Conservation (phyloP, 2,888 invertebrate species). For the Ethmia dodecea region DNA sequence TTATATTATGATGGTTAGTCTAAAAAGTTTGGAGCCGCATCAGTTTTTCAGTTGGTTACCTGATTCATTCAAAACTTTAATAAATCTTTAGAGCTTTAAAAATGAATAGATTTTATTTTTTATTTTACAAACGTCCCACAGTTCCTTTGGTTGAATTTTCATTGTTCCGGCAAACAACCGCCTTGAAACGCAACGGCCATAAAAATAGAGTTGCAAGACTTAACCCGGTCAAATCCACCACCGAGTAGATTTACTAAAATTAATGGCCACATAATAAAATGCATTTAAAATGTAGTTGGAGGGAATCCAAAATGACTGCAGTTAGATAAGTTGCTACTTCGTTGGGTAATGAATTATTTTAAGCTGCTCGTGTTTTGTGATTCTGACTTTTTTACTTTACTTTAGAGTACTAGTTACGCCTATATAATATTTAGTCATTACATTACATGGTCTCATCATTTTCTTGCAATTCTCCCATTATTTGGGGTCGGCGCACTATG, state of each 20-base stretch:
- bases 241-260: slow-evolving; percentile 37
- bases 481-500: too few species aligned
- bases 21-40: too few species aligned
- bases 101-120: slow-evolving; percentile 19
- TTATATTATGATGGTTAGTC: too few species aligned
- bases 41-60: too few species aligned
- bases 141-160: slow-evolving; percentile 26
- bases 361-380: background rate
- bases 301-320: slow-evolving; percentile 25
- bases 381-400: background rate
- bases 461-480: too few species aligned
- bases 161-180: slow-evolving; percentile 46
- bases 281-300: slow-evolving; percentile 43
- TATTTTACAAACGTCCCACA: slow-evolving; percentile 25
- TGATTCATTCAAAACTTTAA: slow-evolving; percentile 11
- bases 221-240: slow-evolving; percentile 33
- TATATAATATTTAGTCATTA: background rate
- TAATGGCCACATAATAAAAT: slow-evolving; percentile 29
- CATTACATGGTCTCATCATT: too few species aligned
- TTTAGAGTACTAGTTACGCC: background rate
- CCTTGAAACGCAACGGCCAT: slow-evolving; percentile 41
- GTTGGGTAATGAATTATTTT: background rate
- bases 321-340: slow-evolving; percentile 5
- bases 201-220: slow-evolving; percentile 37
- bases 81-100: background rate